These are phyloP conservation scores for Alligator sinensis DNA, from an alignment of 2,113 vertebrate species.

Conservation along the genomic window DNA sequence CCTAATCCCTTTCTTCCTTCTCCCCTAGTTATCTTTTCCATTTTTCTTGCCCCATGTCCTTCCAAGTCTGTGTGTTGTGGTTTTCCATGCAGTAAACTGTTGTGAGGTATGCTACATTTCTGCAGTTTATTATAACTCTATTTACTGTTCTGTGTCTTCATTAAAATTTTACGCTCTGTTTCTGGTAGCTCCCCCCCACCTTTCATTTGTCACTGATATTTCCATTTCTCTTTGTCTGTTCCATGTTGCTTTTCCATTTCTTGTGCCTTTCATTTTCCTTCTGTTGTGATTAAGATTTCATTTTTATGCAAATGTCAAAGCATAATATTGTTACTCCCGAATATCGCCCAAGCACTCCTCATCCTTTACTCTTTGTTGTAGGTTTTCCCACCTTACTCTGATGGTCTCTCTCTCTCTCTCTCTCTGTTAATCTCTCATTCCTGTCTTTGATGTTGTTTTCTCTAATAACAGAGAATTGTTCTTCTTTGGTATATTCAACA, in stretches of 20 bases:
- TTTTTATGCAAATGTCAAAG: slow-evolving; percentile 58
- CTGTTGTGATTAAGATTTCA: slow-evolving; percentile 43
- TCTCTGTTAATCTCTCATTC: slow-evolving; percentile 45
- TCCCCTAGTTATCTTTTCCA: background rate
- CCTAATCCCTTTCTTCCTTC: background rate
- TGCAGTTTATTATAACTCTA: background rate
- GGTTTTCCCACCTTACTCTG: slow-evolving; percentile 22
- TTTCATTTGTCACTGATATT: slow-evolving; percentile 13
- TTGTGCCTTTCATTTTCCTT: slow-evolving; percentile 17
- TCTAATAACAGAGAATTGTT: slow-evolving; percentile 45
- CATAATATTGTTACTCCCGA: slow-evolving; percentile 21
- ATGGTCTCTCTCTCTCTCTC: slow-evolving; percentile 28
- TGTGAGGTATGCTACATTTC: background rate
- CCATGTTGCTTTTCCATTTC: background rate
- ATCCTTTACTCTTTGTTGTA: slow-evolving; percentile 51
- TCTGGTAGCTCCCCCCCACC: background rate
- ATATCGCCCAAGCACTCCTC: background rate
- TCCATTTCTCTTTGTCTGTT: background rate
- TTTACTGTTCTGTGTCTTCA: background rate
- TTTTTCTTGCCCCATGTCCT: background rate
- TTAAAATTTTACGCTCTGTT: background rate
- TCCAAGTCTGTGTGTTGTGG: background rate
- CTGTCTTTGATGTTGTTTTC: slow-evolving; percentile 43
- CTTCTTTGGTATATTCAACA: slow-evolving; percentile 34
- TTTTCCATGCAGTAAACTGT: background rate